A percentile compares a stretch with the other conserved stretches of the same genome.
These are phyloP conservation scores for Coenobita brevimanus DNA, from an alignment of 1,140 invertebrate species.

Conservation along the genomic window DNA sequence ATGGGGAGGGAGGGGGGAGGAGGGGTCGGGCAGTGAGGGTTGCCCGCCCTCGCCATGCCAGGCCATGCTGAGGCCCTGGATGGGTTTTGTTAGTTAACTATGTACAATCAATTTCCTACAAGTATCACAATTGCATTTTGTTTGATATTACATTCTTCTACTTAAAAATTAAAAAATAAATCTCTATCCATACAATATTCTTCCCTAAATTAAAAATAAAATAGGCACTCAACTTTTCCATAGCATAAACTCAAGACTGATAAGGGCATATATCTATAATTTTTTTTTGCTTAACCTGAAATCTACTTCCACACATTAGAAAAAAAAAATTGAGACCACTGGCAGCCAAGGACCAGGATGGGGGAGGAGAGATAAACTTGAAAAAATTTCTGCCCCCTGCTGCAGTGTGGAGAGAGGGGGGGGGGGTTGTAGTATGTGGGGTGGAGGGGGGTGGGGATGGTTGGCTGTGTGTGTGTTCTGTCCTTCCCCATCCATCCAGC, in stretches of 20 bases:
- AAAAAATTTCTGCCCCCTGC: no score
- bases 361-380: slow-evolving; percentile 11
- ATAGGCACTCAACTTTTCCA: slow-evolving; percentile 62
- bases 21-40: no score
- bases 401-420: no score
- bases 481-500: not conserved
- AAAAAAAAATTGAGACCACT: not conserved
- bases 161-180: slow-evolving; percentile 65
- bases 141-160: slow-evolving; percentile 64
- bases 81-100: slow-evolving; percentile 53
- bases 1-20: no score
- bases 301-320: slow-evolving; percentile 53
- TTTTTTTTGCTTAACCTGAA: slow-evolving; percentile 40
- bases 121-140: slow-evolving; percentile 65
- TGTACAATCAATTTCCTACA: slow-evolving; percentile 64
- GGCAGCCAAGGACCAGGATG: not conserved
- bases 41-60: not conserved
- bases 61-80: slow-evolving; percentile 57
- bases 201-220: slow-evolving; percentile 64
- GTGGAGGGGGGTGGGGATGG: no score
- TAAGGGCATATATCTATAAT: slow-evolving; percentile 14
- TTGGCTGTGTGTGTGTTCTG: no score
- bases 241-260: slow-evolving; percentile 53
- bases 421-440: no score
- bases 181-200: slow-evolving; percentile 64